Evolutionary conservation across 2,113 vertebrate species (phyloP), one percentile per base, ranked within the genome.

Genomic region (Tiliqua scincoides): DNA sequence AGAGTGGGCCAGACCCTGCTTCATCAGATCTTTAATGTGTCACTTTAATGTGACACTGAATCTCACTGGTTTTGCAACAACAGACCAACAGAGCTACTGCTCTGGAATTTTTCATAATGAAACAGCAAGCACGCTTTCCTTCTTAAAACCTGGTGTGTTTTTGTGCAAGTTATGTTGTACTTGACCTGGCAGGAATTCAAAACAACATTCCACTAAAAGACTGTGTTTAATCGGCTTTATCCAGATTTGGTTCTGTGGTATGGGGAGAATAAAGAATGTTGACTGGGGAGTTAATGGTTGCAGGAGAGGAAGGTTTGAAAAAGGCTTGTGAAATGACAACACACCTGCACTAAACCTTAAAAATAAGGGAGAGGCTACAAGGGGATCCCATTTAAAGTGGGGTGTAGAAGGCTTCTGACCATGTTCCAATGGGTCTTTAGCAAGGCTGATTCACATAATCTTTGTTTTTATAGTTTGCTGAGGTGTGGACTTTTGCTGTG

Each of bases 161-260:
- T 20, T 73, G 82, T 6, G 8, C 32, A 20, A 71, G n/a, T 18
- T 71, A 71, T 37, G 23, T 17, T 68, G 15, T 25, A 82, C 15
- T 71, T 3, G 70, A 5, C 70, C 30, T 40, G 32, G 68, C 54
- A 30, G 30, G 37, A 43, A 25, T 79, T 71, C 65, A 85, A 6
- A 30, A 11, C 52, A 85, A 27, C 54, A 43, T 85, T 68, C 52
- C 67, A 70, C 2, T 14, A 57, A 27, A n/a, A 79, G 35, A 23
- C 62, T 68, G 35, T 57, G 57, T 79, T 85, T 62, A 79, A 79
- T 79, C 63, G 62, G 37, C 52, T 79, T 85, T 79, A 8, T 27
- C 35, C 54, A 62, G 65, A 61, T 79, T 48, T 72, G 27, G 32
- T 43, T 57, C 30, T 15, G 40, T 59, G 54, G 52, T 30, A 10